Percentiles rank a stretch among this genome's conserved stretches.
Evolutionary conservation across 2,888 invertebrate genomes (phyloP).

Genomic region (Leptinotarsa tumamoca): DNA sequence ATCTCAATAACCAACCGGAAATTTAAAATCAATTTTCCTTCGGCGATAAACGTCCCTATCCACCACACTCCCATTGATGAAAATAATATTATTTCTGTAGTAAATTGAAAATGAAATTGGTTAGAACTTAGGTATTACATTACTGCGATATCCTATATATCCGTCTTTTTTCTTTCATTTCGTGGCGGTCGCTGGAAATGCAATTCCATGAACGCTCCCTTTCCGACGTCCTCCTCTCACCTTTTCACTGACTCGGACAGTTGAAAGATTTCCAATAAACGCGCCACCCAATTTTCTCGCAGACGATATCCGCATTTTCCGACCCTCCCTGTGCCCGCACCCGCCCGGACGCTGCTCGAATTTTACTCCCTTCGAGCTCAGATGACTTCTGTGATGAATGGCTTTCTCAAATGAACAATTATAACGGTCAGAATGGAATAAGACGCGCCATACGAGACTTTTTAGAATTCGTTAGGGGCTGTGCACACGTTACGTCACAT

Average conservation of each 20-base stretch:
- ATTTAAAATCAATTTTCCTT: conserved; percentile 13
- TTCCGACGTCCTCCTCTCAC: conserved; percentile 53
- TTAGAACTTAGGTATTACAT: conserved; percentile 48
- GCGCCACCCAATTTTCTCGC: conserved; percentile 58
- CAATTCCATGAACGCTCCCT: conserved; percentile 60
- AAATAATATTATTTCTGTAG: conserved; percentile 43
- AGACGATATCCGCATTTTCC: conserved; percentile 60
- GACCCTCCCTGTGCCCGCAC: conserved; percentile 35
- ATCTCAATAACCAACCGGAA: conserved; percentile 15
- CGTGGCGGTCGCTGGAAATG: conserved; percentile 54
- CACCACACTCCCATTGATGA: conserved; percentile 28
- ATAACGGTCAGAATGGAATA: conserved; percentile 31
- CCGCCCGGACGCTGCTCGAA: conserved; percentile 55
- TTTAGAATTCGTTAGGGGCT: not conserved
- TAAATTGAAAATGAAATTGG: conserved; percentile 48
- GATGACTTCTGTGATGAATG: conserved; percentile 63
- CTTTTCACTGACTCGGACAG: conserved; percentile 64
- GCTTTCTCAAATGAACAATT: conserved; percentile 43
- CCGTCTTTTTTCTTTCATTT: conserved; percentile 47
- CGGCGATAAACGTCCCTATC: conserved; percentile 6
- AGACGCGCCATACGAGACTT: conserved; percentile 3
- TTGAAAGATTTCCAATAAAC: conserved; percentile 68
- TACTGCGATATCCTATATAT: conserved; percentile 44
- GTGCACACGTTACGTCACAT: not conserved
- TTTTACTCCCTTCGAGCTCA: conserved; percentile 63